Percentiles rank a stretch among this genome's conserved stretches.
Evolutionary conservation across 2,888 invertebrate species (phyloP).

Genomic region (Drosophila flavopinicola): DNA sequence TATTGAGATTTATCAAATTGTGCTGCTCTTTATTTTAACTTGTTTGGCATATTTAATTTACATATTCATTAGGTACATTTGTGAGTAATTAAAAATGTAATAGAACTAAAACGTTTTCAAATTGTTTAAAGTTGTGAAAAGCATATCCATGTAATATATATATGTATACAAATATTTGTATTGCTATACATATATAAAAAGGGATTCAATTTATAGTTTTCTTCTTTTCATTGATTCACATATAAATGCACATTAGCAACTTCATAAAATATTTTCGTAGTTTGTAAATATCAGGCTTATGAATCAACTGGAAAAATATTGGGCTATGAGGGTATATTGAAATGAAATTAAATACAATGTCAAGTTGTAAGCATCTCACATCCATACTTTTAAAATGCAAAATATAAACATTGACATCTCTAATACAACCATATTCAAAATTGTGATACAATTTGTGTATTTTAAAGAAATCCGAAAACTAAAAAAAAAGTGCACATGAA

Average conservation of each 20-base stretch:
- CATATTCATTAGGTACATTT: conserved; percentile 12
- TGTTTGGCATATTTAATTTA: conserved; percentile 22
- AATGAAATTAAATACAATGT: conserved; percentile 49
- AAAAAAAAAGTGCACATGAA: conserved; percentile 46
- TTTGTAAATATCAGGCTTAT: conserved; percentile 82
- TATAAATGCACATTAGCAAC: conserved; percentile 15
- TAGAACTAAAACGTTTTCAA: conserved; percentile 12
- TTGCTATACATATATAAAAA: conserved; percentile 1
- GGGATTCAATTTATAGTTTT: neutral
- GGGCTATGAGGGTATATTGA: conserved; percentile 46
- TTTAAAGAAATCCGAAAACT: conserved; percentile 36
- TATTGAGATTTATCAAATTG: conserved; percentile 29
- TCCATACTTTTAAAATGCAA: conserved; percentile 21
- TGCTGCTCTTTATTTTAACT: conserved; percentile 33
- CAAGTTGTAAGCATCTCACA: conserved; percentile 34
- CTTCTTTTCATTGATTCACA: neutral
- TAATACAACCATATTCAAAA: conserved; percentile 60
- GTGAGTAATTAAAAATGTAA: conserved; percentile 17
- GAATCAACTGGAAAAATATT: conserved; percentile 48
- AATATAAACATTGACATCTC: conserved; percentile 11
- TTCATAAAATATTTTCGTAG: conserved; percentile 49
- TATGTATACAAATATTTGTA: conserved; percentile 2
- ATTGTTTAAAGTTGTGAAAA: conserved; percentile 5
- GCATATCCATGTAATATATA: conserved; percentile 5
- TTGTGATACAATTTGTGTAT: conserved; percentile 77